phyloP scores from a whole-genome alignment of 2,888 invertebrate species.

The Ichneumon xanthorius region DNA sequence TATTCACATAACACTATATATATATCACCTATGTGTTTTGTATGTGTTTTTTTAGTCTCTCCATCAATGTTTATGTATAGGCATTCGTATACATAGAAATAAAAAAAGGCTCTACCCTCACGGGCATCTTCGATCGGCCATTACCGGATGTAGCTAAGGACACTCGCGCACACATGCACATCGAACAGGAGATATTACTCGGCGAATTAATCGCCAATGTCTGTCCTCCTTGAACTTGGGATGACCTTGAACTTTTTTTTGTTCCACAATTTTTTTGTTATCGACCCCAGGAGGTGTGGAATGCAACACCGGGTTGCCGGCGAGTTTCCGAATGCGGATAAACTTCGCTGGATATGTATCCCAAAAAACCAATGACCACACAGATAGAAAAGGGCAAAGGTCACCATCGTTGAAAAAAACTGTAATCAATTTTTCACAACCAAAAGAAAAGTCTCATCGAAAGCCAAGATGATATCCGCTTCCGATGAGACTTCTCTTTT shows the following conservation, averaged over 20 bases:
- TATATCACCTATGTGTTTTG: constrained; percentile 31
- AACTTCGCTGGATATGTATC: no score
- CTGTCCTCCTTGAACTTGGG: neutral
- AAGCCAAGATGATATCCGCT: no score
- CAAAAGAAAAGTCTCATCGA: no score
- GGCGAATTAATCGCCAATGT: neutral
- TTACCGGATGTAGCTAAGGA: constrained; percentile 14
- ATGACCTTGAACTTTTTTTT: neutral
- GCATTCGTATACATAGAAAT: constrained; percentile 15
- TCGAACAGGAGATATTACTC: constrained; percentile 9
- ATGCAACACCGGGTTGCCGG: neutral
- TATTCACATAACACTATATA: constrained; percentile 11
- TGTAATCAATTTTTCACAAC: no score
- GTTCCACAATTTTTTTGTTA: neutral
- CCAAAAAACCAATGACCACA: no score
- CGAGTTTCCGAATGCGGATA: no score
- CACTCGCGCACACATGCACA: neutral
- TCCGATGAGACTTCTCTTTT: no score
- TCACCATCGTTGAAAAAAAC: no score
- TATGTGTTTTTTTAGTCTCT: constrained; percentile 14
- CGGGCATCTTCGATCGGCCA: neutral
- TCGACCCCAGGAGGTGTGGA: neutral
- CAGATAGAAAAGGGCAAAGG: no score
- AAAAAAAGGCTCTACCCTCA: neutral
- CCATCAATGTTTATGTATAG: constrained; percentile 6